Evolutionary conservation across 2,888 invertebrate species (phyloP).

Genomic region (Suillia variegata): DNA sequence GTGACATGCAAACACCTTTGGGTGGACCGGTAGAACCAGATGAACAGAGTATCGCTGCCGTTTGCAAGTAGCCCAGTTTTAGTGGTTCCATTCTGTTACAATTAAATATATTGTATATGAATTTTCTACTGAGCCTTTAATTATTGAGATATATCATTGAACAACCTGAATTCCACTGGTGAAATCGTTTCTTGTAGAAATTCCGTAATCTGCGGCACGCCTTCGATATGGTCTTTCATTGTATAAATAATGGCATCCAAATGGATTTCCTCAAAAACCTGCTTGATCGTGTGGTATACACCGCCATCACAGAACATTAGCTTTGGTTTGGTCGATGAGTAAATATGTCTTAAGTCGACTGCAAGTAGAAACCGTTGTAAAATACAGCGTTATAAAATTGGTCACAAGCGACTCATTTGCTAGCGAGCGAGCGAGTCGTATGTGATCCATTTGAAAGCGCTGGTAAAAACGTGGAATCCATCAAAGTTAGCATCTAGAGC

Average conservation of each 20-base stretch:
- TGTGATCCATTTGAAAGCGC: too few relatives aligned
- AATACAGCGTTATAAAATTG: too few relatives aligned
- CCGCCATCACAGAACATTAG: conserved; percentile 36
- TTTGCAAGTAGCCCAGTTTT: neutral
- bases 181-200: conserved; percentile 9
- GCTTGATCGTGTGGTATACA: conserved; percentile 11
- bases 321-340: conserved; percentile 31
- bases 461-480: too few relatives aligned
- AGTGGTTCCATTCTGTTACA: too few relatives aligned
- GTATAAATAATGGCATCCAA: conserved; percentile 21
- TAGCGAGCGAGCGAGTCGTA: too few relatives aligned
- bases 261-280: neutral
- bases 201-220: conserved; percentile 3
- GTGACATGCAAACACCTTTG: conserved; percentile 27
- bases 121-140: too few relatives aligned
- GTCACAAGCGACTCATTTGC: too few relatives aligned
- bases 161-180: neutral
- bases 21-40: conserved; percentile 30
- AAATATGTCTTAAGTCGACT: conserved; percentile 32
- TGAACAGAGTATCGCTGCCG: conserved; percentile 27
- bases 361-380: too few relatives aligned
- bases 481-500: too few relatives aligned
- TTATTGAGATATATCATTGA: too few relatives aligned
- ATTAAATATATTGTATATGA: too few relatives aligned
- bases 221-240: conserved; percentile 29